Conservation (phyloP, 2,113 vertebrate species). For the Lanius ludovicianus region DNA sequence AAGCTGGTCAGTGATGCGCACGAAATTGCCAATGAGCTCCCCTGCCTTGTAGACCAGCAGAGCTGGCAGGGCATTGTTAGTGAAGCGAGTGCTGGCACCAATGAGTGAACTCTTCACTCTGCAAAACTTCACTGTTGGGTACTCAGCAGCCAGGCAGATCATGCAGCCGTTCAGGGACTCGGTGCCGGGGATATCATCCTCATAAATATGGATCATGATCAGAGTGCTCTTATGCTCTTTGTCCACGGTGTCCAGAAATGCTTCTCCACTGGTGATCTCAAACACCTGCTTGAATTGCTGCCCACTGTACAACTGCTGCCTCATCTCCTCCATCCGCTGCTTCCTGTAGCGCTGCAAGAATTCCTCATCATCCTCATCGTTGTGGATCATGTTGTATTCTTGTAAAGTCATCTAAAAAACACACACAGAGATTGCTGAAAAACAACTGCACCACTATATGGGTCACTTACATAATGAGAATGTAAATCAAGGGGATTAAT, state of each 20-base stretch:
- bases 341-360: conserved; percentile 94
- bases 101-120: conserved; percentile 88
- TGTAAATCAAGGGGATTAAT: conserved; percentile 8
- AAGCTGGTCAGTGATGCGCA: conserved; percentile 94
- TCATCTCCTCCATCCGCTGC: conserved; percentile 96
- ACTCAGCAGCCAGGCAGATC: conserved; percentile 91
- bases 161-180: conserved; percentile 93
- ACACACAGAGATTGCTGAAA: not conserved
- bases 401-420: conserved; percentile 85
- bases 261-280: conserved; percentile 87
- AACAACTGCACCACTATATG: not conserved
- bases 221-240: conserved; percentile 87
- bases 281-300: conserved; percentile 88
- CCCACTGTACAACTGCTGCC: conserved; percentile 84
- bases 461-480: not conserved
- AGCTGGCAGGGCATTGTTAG: conserved; percentile 88
- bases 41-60: conserved; percentile 93
- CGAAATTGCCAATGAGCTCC: conserved; percentile 95
- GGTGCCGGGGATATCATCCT: conserved; percentile 84
- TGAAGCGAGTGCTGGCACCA: conserved; percentile 89
- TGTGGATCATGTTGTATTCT: conserved; percentile 85
- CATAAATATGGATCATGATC: conserved; percentile 95
- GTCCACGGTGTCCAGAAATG: conserved; percentile 91
- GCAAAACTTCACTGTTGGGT: conserved; percentile 92
- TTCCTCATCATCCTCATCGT: conserved; percentile 86